Evolutionary conservation across 2,888 invertebrate species (phyloP).

Genomic region (Nymphalis polychloros): DNA sequence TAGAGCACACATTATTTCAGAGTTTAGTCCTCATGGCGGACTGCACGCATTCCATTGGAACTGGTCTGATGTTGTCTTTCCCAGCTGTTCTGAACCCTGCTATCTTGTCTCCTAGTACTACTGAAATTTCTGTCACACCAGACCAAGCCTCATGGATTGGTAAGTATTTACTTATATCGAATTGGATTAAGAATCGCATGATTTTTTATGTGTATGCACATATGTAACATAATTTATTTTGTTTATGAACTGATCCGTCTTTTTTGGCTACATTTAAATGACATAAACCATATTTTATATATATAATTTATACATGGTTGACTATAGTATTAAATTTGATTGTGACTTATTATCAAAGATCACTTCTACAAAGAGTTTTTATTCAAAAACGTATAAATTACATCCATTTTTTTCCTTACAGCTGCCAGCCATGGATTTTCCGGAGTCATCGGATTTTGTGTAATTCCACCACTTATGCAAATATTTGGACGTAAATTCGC

Average conservation of each 20-base stretch:
- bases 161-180: slow-evolving; percentile 35
- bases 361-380: too few relatives aligned
- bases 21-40: slow-evolving; percentile 20
- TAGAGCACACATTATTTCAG: slow-evolving; percentile 3
- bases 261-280: too few relatives aligned
- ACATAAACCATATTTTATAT: too few relatives aligned
- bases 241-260: too few relatives aligned
- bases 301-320: too few relatives aligned
- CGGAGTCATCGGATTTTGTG: slow-evolving; percentile 47
- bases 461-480: slow-evolving; percentile 50
- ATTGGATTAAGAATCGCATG: too few relatives aligned
- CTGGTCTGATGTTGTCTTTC: slow-evolving; percentile 48
- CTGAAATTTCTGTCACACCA: slow-evolving; percentile 46
- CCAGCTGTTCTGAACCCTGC: slow-evolving; percentile 51
- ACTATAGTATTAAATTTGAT: too few relatives aligned
- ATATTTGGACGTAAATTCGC: slow-evolving; percentile 48
- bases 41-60: slow-evolving; percentile 39
- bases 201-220: too few relatives aligned
- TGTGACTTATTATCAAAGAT: too few relatives aligned
- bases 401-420: slow-evolving; percentile 39
- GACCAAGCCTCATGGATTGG: slow-evolving; percentile 56
- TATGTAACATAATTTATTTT: too few relatives aligned
- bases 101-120: slow-evolving; percentile 45
- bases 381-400: too few relatives aligned
- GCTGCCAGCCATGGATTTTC: slow-evolving; percentile 50